Conservation (phyloP, 2,888 invertebrate genomes). For the Mesorhabditis belari region DNA sequence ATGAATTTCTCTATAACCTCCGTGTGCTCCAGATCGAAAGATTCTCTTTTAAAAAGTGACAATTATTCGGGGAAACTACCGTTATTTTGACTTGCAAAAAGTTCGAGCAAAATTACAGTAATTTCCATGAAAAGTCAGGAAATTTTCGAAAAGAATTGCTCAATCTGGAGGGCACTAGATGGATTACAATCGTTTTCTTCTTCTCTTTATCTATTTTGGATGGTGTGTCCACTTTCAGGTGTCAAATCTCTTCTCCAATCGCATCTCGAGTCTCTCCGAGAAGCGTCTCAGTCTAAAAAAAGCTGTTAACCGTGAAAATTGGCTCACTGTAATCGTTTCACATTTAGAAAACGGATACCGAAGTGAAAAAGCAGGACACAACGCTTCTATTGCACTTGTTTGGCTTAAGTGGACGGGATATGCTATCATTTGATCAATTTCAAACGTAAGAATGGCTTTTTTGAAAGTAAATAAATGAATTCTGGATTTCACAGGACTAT, state of each 20-base stretch:
- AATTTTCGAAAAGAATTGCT: too few species aligned
- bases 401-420: constrained; percentile 80
- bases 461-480: not conserved
- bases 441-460: constrained; percentile 58
- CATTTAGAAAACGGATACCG: constrained; percentile 36
- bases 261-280: not conserved
- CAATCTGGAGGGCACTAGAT: too few species aligned
- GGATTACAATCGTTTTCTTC: too few species aligned
- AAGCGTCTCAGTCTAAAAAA: constrained; percentile 1
- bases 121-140: too few species aligned
- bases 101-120: too few species aligned
- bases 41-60: too few species aligned
- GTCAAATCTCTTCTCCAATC: not conserved
- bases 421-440: constrained; percentile 84
- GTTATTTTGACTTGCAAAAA: too few species aligned
- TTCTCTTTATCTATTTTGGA: too few species aligned
- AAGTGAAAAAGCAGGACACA: constrained; percentile 63
- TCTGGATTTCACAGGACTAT: not conserved
- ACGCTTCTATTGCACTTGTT: constrained; percentile 89
- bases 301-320: not conserved
- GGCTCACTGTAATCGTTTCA: too few species aligned
- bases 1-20: too few species aligned
- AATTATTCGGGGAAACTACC: too few species aligned
- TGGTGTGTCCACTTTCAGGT: not conserved
- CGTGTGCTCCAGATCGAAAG: too few species aligned